A percentile compares a stretch with the other conserved stretches of the same genome.
Conservation (phyloP, 2,113 vertebrate species). For the Psittacus erithacus region DNA sequence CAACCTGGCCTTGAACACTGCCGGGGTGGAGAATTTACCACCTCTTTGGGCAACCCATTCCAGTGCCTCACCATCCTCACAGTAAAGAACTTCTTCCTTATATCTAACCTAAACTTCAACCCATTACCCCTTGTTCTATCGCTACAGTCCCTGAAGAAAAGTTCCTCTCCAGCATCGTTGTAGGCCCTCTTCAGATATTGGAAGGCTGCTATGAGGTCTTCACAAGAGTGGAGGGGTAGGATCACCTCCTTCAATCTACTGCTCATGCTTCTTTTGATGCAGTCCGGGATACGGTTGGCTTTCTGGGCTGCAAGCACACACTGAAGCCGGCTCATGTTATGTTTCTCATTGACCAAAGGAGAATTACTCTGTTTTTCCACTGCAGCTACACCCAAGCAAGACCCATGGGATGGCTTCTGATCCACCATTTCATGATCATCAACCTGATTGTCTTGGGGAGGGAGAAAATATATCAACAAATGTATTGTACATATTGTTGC, state of each 20-base stretch:
- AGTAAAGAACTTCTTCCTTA: background rate
- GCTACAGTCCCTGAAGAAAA: background rate
- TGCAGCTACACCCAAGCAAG: background rate
- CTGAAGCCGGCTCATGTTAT: background rate
- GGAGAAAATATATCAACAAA: background rate
- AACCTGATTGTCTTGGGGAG: background rate
- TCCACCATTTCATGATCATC: background rate
- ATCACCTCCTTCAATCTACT: background rate
- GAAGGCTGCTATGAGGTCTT: background rate
- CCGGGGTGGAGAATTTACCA: background rate
- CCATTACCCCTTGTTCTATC: background rate
- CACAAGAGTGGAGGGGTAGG: no score
- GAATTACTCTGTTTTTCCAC: background rate
- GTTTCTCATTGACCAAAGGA: background rate
- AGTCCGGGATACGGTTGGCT: background rate
- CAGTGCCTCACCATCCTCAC: background rate
- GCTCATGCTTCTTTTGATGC: background rate
- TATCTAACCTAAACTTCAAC: background rate
- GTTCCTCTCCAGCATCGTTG: background rate
- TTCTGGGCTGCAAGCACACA: background rate
- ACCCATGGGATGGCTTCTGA: background rate
- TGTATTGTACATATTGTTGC: background rate
- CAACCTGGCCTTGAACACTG: background rate
- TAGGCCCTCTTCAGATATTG: background rate
- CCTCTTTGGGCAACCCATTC: background rate